phyloP scores from a whole-genome alignment of 2,797 vertebrate genomes.

The Muraenolepis orangiensis region DNA sequence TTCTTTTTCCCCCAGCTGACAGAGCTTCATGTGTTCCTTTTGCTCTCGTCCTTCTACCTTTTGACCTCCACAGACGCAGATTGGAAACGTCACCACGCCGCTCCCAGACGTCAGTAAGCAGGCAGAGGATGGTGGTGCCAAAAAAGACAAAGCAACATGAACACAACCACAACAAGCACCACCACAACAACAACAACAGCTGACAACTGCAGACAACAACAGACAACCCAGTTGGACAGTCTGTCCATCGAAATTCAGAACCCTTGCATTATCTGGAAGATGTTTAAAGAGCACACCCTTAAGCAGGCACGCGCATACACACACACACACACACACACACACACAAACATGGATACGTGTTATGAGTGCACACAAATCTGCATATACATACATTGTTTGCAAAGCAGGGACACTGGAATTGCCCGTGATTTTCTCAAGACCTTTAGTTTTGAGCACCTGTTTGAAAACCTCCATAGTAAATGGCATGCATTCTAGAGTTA shows the following conservation, averaged over 20 bases:
- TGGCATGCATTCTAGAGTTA: conserved; percentile 80
- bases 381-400: conserved; percentile 58
- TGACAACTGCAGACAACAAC: too few relatives aligned
- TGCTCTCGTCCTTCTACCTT: conserved; percentile 51
- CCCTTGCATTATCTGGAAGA: conserved; percentile 65
- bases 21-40: conserved; percentile 31
- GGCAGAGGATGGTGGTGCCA: conserved; percentile 57
- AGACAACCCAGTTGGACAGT: conserved; percentile 63
- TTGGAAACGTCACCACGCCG: conserved; percentile 60
- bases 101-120: conserved; percentile 58
- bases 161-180: conserved; percentile 15
- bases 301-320: conserved; percentile 55
- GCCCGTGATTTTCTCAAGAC: conserved; percentile 48
- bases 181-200: background rate
- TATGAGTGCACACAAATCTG: conserved; percentile 20
- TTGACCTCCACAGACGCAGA: conserved; percentile 53
- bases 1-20: conserved; percentile 13
- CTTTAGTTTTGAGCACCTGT: conserved; percentile 54
- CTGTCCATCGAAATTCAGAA: conserved; percentile 53
- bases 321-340: conserved; percentile 31
- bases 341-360: conserved; percentile 9
- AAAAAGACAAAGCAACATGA: conserved; percentile 67
- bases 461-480: conserved; percentile 72
- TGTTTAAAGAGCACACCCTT: conserved; percentile 73
- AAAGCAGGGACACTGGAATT: conserved; percentile 65